phyloP scores from a whole-genome alignment of 35 echinoderm and acorn worm genomes.

The Apostichopus californicus region DNA sequence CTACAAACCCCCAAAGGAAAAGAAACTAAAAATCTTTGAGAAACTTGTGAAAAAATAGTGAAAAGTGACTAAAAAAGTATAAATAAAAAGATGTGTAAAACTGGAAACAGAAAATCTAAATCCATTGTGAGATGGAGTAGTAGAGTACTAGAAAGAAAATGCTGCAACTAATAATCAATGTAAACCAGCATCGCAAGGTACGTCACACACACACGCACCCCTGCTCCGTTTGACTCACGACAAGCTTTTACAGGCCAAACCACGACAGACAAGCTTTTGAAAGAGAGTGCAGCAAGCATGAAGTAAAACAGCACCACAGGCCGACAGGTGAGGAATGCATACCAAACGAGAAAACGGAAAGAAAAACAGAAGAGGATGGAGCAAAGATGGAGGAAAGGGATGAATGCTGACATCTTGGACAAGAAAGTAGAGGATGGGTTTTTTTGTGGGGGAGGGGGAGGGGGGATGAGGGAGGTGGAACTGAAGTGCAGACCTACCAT shows the following conservation, averaged over 20 bases:
- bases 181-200: too few species aligned
- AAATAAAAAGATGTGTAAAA: background rate
- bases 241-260: background rate
- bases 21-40: too few species aligned
- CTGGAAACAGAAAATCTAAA: background rate
- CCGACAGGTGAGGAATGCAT: background rate
- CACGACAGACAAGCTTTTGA: background rate
- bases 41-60: too few species aligned
- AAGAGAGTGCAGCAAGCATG: background rate
- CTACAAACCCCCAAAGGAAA: too few species aligned
- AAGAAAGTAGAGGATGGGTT: background rate
- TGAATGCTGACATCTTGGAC: constrained; percentile 14
- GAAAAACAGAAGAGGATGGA: background rate
- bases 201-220: background rate
- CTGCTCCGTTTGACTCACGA: background rate
- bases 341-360: background rate
- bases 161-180: too few species aligned
- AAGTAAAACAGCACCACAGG: background rate
- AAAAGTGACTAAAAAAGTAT: too few species aligned
- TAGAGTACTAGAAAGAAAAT: too few species aligned
- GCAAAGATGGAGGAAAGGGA: background rate
- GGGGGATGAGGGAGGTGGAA: background rate
- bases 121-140: background rate
- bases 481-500: constrained; percentile 48
- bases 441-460: background rate